Evolutionary conservation across 1,140 invertebrate genomes (phyloP).

Genomic region (Trypoxylus dichotomus): DNA sequence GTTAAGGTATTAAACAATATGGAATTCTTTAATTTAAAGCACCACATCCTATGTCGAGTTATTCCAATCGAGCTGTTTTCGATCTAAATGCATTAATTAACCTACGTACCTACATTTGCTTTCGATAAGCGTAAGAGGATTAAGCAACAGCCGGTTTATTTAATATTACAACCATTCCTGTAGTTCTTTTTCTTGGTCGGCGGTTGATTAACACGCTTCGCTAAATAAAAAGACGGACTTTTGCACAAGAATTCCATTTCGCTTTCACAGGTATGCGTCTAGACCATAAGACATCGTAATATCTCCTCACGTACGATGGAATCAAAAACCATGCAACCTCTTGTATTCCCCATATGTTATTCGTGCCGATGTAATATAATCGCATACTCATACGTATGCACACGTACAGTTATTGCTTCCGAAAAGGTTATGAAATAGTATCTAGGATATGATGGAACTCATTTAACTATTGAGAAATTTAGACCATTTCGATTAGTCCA

Average conservation of each 20-base stretch:
- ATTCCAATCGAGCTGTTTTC: neutral
- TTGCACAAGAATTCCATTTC: slow-evolving; percentile 23
- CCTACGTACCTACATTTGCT: neutral
- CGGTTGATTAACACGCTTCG: slow-evolving; percentile 8
- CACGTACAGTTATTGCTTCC: neutral
- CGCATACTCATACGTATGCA: neutral
- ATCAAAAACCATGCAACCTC: neutral
- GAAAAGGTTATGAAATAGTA: neutral
- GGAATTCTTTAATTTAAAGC: neutral
- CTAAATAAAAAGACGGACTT: neutral
- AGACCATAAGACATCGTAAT: neutral
- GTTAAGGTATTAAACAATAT: neutral
- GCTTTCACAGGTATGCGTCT: slow-evolving; percentile 1
- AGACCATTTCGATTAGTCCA: neutral
- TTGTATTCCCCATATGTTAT: neutral
- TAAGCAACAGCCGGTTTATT: neutral
- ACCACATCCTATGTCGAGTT: neutral
- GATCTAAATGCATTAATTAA: slow-evolving; percentile 5
- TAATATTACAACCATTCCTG: neutral
- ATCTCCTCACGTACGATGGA: neutral
- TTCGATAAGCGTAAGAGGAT: neutral
- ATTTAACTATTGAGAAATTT: neutral
- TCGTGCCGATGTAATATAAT: neutral
- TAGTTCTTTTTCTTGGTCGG: neutral
- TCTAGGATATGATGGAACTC: neutral